Percentiles rank a stretch among this genome's conserved stretches.
phyloP scores from a whole-genome alignment of 2,888 invertebrate genomes.

The Netelia fuscicornis region DNA sequence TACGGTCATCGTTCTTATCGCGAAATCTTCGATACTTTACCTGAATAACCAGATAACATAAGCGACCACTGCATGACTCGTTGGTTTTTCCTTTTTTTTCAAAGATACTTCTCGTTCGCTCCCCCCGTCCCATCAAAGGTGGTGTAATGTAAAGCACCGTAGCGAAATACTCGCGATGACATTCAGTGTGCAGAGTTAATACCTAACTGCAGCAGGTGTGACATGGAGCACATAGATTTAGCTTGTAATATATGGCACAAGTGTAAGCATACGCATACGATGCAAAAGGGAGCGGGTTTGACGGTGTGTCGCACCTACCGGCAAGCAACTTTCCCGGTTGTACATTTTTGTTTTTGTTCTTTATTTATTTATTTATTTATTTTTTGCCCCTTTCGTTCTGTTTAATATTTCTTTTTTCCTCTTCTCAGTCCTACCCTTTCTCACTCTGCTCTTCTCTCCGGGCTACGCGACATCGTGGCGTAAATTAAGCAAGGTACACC shows the following conservation, averaged over 20 bases:
- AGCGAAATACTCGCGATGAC: conserved; percentile 43
- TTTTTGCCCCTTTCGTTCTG: conserved; percentile 11
- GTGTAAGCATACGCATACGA: conserved; percentile 26
- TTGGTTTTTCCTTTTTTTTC: not conserved
- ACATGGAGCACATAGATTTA: conserved; percentile 46
- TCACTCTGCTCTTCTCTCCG: conserved; percentile 58
- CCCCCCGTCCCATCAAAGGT: conserved; percentile 14
- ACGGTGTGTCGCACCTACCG: conserved; percentile 54
- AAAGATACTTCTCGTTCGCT: not conserved
- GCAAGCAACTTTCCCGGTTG: conserved; percentile 34
- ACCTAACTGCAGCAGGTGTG: conserved; percentile 48
- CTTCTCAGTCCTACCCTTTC: conserved; percentile 53
- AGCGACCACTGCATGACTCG: not conserved
- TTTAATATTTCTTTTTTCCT: conserved; percentile 24
- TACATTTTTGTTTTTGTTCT: conserved; percentile 16
- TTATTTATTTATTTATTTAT: conserved; percentile 23
- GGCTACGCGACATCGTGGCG: conserved; percentile 77
- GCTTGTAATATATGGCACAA: conserved; percentile 22
- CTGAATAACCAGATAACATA: not conserved
- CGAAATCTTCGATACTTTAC: no score
- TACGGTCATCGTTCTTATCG: not conserved
- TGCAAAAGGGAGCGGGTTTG: conserved; percentile 21
- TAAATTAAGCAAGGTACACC: conserved; percentile 84
- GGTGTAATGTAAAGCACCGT: conserved; percentile 18
- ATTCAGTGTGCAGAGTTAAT: conserved; percentile 43